Conservation (phyloP, 2,888 invertebrate species). For the Megaustenia siamemsis region DNA sequence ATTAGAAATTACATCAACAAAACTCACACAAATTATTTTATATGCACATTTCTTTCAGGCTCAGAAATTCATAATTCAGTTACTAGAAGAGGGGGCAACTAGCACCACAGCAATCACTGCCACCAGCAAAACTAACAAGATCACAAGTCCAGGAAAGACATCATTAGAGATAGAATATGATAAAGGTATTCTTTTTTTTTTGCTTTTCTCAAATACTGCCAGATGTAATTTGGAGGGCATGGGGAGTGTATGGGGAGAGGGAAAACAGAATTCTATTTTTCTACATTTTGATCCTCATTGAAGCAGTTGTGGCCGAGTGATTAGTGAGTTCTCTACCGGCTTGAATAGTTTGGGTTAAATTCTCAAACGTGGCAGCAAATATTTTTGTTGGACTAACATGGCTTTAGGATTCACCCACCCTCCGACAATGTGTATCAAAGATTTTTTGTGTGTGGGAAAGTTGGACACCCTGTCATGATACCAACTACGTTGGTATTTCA, state of each 20-base stretch:
- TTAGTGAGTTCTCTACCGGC: too few relatives aligned
- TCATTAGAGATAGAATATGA: conserved; percentile 55
- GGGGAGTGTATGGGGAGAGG: not conserved
- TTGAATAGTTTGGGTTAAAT: too few relatives aligned
- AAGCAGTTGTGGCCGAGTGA: not conserved
- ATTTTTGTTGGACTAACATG: too few relatives aligned
- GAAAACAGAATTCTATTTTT: not conserved
- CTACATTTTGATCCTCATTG: not conserved
- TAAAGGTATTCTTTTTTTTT: conserved; percentile 21
- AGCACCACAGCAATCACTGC: conserved; percentile 24
- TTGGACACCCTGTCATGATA: too few relatives aligned
- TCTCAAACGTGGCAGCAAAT: too few relatives aligned
- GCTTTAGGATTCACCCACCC: too few relatives aligned
- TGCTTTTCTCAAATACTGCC: not conserved
- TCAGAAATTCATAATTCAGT: conserved; percentile 62
- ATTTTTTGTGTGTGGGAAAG: too few relatives aligned
- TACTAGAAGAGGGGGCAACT: conserved; percentile 56
- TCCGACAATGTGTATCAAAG: too few relatives aligned
- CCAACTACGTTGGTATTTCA: too few relatives aligned
- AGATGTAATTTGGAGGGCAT: not conserved
- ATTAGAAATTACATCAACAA: too few relatives aligned
- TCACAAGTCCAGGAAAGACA: conserved; percentile 31
- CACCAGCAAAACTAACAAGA: conserved; percentile 24
- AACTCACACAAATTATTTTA: too few relatives aligned
- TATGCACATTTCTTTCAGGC: conserved; percentile 60